Evolutionary conservation across 2,797 vertebrate species (phyloP), one percentile per base, ranked within the genome.

Genomic region (Sebastes vulpes): DNA sequence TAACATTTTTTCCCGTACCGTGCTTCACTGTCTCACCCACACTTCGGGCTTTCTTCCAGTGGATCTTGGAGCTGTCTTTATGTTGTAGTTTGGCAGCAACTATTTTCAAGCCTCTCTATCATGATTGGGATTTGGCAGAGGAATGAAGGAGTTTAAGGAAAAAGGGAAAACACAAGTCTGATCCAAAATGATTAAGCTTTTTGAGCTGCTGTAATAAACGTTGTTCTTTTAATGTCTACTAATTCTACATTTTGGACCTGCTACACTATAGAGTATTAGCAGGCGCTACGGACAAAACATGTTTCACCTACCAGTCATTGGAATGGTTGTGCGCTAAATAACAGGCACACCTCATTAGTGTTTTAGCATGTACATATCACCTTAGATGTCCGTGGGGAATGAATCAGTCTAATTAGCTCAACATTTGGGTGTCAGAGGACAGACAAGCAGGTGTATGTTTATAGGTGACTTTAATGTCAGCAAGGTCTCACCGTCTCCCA

Each of bases 81-180:
- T 82, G 67, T 72, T 77, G 59, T 14, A 57, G 57, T 84, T 83
- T 90, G 87, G 78, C 80, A 79, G 20, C 29, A 38, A 16, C 31
- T 58, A 29, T 65, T 54, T 73, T 63, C 32, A 31, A 26, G 38
- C 63, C 31, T 75, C 56, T 81, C 35, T 76, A 79, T 83, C 75
- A 70, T 60, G 52, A 77, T 57, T 65, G 53, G 32, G 56, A 6
- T 69, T 82, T 85, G 82, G 80, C 84, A 75, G 57, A 64, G 29
- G n/a, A 72, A 68, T 75, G 71, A 77, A 61, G 60, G 50, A 82
- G 48, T 18, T 2, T 7, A 14, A 35, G 71, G 71, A 67, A 72
- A 72, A 75, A 72, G 46, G 28, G 50, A 79, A 65, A 79, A 77
- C 14, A 5, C 21, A 25, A 38, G 35, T 60, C 20, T 63, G 59